A percentile compares a stretch with the other conserved stretches of the same genome.
phyloP scores from a whole-genome alignment of 2,888 invertebrate species.

The Amiota minor region DNA sequence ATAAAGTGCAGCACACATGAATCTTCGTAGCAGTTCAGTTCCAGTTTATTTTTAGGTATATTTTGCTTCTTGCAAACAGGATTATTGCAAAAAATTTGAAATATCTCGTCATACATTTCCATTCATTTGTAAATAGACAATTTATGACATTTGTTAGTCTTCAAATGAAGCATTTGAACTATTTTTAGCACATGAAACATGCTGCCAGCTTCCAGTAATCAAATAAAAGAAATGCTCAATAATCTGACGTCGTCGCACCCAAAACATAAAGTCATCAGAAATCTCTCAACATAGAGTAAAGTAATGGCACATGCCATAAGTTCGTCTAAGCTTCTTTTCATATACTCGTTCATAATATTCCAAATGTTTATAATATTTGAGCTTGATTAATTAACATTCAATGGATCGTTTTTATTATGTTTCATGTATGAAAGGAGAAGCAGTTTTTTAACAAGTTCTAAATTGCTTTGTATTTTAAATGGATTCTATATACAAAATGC shows the following conservation, averaged over 20 bases:
- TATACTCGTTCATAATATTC: too few relatives aligned
- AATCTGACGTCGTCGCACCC: too few relatives aligned
- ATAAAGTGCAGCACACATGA: conserved; percentile 2
- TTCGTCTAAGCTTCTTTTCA: not conserved
- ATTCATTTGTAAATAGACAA: not conserved
- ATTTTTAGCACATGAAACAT: conserved; percentile 8
- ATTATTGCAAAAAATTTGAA: conserved; percentile 6
- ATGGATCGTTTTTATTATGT: too few relatives aligned
- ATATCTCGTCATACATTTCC: not conserved
- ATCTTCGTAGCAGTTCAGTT: not conserved
- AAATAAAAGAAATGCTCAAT: not conserved
- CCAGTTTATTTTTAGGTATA: conserved; percentile 8
- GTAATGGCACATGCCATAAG: conserved; percentile 7
- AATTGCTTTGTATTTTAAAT: too few relatives aligned
- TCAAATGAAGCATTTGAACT: not conserved
- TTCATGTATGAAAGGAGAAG: too few relatives aligned
- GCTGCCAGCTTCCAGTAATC: not conserved
- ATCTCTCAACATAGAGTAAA: conserved; percentile 1
- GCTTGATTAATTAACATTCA: conserved; percentile 1
- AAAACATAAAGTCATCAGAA: not conserved
- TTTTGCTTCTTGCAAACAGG: conserved; percentile 12
- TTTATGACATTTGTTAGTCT: conserved; percentile 1
- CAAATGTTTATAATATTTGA: too few relatives aligned
- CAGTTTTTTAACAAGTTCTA: too few relatives aligned
- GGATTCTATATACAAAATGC: too few relatives aligned